A percentile compares a stretch with the other conserved stretches of the same genome.
Conservation (phyloP, 2,888 invertebrate species). For the Acronicta aceris region DNA sequence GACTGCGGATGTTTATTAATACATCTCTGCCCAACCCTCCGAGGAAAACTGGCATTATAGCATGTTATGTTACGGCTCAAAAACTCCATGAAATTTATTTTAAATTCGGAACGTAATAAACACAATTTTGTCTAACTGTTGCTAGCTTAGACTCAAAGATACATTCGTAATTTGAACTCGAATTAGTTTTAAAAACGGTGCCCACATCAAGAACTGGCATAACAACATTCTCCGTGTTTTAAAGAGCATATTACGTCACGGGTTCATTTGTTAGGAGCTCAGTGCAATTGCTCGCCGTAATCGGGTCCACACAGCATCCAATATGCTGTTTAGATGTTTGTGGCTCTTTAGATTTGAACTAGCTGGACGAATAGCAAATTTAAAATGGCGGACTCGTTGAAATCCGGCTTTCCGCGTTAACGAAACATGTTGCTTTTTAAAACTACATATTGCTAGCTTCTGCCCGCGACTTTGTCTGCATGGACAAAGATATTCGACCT, state of each 20-base stretch:
- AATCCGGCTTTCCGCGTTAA: background rate
- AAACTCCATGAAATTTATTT: background rate
- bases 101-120: background rate
- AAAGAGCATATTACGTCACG: slow-evolving; percentile 29
- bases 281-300: slow-evolving; percentile 33
- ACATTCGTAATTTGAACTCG: slow-evolving; percentile 22
- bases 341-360: slow-evolving; percentile 32
- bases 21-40: too few relatives aligned
- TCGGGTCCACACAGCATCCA: slow-evolving; percentile 16
- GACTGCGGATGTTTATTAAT: too few relatives aligned
- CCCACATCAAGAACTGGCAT: slow-evolving; percentile 8
- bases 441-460: too few relatives aligned
- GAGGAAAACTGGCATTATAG: too few relatives aligned
- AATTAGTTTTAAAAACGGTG: slow-evolving; percentile 35
- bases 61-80: background rate
- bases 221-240: slow-evolving; percentile 35
- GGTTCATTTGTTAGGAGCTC: slow-evolving; percentile 41
- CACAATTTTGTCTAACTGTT: background rate
- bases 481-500: too few relatives aligned
- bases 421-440: background rate
- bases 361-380: slow-evolving; percentile 12
- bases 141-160: background rate
- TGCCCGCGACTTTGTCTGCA: too few relatives aligned
- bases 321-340: slow-evolving; percentile 44
- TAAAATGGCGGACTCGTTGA: slow-evolving; percentile 15